A percentile compares a stretch with the other conserved stretches of the same genome.
Evolutionary conservation across 2,113 vertebrate genomes (phyloP).

Genomic region (Enhydra lutris): DNA sequence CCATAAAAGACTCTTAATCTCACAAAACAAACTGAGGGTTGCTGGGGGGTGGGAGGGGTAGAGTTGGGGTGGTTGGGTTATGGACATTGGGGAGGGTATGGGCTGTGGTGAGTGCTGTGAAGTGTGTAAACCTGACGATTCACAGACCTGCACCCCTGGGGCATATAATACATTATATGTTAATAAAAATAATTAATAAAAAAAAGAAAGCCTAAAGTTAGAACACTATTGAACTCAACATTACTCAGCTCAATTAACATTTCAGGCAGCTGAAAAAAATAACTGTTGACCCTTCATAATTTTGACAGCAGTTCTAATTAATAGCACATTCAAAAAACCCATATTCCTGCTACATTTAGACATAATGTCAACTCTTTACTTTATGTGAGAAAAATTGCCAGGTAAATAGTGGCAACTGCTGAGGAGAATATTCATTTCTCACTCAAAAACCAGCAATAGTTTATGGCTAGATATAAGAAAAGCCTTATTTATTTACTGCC

Average conservation of each 20-base stretch:
- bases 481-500: slow-evolving; percentile 48
- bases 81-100: too few relatives aligned
- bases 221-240: neutral
- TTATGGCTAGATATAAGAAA: slow-evolving; percentile 42
- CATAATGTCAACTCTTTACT: slow-evolving; percentile 24
- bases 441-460: slow-evolving; percentile 24
- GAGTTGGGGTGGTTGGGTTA: too few relatives aligned
- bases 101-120: too few relatives aligned
- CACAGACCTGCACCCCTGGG: too few relatives aligned
- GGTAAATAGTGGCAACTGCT: slow-evolving; percentile 18
- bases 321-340: neutral
- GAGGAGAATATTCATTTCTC: neutral
- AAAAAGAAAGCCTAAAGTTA: neutral
- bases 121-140: too few relatives aligned
- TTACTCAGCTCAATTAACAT: neutral
- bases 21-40: too few relatives aligned
- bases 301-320: slow-evolving; percentile 5
- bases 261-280: neutral
- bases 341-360: slow-evolving; percentile 32
- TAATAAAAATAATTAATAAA: too few relatives aligned
- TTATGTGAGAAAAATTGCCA: neutral
- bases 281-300: neutral
- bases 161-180: too few relatives aligned
- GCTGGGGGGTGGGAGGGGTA: too few relatives aligned
- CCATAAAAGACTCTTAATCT: too few relatives aligned